phyloP scores from a whole-genome alignment of 2,888 invertebrate genomes.

The Drosophila formosana region DNA sequence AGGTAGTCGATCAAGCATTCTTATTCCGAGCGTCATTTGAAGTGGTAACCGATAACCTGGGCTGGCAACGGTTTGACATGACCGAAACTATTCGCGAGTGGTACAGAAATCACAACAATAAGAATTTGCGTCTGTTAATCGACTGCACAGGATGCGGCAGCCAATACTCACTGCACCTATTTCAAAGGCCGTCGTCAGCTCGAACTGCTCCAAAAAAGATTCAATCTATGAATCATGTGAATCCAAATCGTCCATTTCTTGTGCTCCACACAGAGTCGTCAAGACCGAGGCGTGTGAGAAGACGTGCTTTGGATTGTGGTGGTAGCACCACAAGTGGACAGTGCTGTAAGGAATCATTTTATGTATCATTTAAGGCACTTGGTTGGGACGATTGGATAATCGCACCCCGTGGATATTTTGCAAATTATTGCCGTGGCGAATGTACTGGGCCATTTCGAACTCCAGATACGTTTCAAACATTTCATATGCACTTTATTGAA shows the following conservation, averaged over 20 bases:
- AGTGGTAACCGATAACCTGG: conserved; percentile 89
- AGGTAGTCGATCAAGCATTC: conserved; percentile 88
- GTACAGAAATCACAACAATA: conserved; percentile 85
- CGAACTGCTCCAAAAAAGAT: conserved; percentile 17
- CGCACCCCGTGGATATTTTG: conserved; percentile 95
- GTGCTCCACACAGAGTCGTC: conserved; percentile 92
- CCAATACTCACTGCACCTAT: conserved; percentile 89
- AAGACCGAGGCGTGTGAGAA: conserved; percentile 89
- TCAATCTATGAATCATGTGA: conserved; percentile 77
- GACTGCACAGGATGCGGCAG: conserved; percentile 94
- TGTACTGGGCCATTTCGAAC: conserved; percentile 92
- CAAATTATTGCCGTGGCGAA: conserved; percentile 96
- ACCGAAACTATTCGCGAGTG: conserved; percentile 91
- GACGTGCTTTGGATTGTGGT: conserved; percentile 94
- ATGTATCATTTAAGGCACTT: conserved; percentile 95
- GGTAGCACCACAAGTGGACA: conserved; percentile 87
- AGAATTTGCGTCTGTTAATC: conserved; percentile 91
- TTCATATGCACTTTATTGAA: conserved; percentile 96
- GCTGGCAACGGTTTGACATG: conserved; percentile 95
- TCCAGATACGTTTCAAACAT: conserved; percentile 93
- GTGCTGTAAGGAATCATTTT: conserved; percentile 95
- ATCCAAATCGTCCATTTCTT: conserved; percentile 92
- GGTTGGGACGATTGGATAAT: conserved; percentile 99
- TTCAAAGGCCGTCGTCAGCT: conserved; percentile 70
- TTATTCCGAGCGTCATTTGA: conserved; percentile 87